phyloP scores from a whole-genome alignment of 2,797 vertebrate genomes.

The Cheirogaleus major region DNA sequence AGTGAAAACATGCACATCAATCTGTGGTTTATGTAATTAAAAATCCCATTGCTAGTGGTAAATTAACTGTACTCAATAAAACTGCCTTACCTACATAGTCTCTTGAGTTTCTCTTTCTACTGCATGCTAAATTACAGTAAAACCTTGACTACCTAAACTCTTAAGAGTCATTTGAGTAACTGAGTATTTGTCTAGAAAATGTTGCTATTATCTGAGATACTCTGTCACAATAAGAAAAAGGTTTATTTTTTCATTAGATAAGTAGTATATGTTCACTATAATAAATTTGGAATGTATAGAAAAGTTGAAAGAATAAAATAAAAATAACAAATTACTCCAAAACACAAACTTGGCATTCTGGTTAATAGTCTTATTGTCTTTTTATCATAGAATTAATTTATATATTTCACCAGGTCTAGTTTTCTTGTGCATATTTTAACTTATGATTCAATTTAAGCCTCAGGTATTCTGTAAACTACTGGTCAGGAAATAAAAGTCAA shows the following conservation, averaged over 20 bases:
- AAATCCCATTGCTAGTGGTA: slow-evolving; percentile 41
- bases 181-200: slow-evolving; percentile 7
- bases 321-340: background rate
- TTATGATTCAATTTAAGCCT: background rate
- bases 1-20: background rate
- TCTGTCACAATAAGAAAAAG: slow-evolving; percentile 24
- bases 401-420: background rate
- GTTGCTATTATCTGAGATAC: background rate
- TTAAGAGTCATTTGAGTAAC: slow-evolving; percentile 16
- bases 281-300: background rate
- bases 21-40: slow-evolving; percentile 47
- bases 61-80: slow-evolving; percentile 55
- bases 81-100: background rate
- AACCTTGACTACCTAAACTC: background rate
- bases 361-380: background rate
- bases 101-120: background rate
- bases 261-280: background rate
- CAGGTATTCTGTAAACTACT: background rate
- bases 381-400: slow-evolving; percentile 8
- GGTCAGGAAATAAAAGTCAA: background rate
- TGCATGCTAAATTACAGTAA: background rate
- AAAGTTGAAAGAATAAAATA: background rate
- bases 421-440: background rate
- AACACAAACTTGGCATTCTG: background rate
- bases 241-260: background rate